phyloP scores from a whole-genome alignment of 2,888 invertebrate genomes.

The Calephelis perditalis region DNA sequence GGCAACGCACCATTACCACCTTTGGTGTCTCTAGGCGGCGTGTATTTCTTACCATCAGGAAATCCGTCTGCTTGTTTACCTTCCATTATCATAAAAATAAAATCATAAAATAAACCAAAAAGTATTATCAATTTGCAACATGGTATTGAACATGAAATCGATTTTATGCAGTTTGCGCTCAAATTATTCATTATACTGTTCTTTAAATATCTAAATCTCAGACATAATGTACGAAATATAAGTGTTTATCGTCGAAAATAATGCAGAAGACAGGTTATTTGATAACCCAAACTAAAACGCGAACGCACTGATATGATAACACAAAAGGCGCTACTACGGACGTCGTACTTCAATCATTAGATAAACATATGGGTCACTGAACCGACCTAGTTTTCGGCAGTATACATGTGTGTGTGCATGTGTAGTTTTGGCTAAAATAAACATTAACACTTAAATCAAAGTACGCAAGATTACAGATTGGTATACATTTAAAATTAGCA shows the following conservation, averaged over 20 bases:
- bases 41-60: too few relatives aligned
- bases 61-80: too few relatives aligned
- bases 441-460: slow-evolving; percentile 40
- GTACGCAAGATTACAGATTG: slow-evolving; percentile 32
- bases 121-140: too few relatives aligned
- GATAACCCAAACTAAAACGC: slow-evolving; percentile 71
- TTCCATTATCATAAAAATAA: too few relatives aligned
- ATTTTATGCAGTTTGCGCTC: too few relatives aligned
- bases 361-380: slow-evolving; percentile 78
- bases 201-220: neutral
- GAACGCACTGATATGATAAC: slow-evolving; percentile 62
- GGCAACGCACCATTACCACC: too few relatives aligned
- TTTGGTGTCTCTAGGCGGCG: too few relatives aligned
- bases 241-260: slow-evolving; percentile 35
- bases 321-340: slow-evolving; percentile 45
- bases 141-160: too few relatives aligned
- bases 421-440: slow-evolving; percentile 55
- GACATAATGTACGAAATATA: slow-evolving; percentile 13
- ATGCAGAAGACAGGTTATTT: slow-evolving; percentile 64
- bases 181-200: too few relatives aligned
- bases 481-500: too few relatives aligned
- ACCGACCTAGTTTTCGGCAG: slow-evolving; percentile 69
- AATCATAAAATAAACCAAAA: too few relatives aligned
- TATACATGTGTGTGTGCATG: slow-evolving; percentile 44
- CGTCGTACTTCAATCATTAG: slow-evolving; percentile 64